Evolutionary conservation across 2,113 vertebrate genomes (phyloP).

Genomic region (Aleadryas rufinucha): DNA sequence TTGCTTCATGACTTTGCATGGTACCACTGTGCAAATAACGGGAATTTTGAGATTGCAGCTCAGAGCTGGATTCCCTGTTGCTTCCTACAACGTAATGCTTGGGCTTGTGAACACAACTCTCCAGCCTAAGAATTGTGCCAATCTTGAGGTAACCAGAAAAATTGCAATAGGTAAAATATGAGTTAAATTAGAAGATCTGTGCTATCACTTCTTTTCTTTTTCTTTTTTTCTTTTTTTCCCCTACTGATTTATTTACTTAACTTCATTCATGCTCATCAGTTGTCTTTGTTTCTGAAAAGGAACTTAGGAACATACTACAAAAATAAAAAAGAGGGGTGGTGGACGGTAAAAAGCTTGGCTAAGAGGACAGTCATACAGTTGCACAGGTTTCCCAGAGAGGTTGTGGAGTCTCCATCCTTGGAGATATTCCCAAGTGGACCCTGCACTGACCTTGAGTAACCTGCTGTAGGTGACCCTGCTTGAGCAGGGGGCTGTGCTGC

Average conservation of each 20-base stretch:
- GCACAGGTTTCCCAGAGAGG: neutral
- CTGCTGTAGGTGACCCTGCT: neutral
- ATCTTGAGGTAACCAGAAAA: neutral
- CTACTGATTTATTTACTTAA: neutral
- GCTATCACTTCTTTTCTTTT: neutral
- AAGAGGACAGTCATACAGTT: neutral
- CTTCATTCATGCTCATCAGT: fast-evolving
- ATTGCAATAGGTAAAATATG: neutral
- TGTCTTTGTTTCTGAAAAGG: neutral
- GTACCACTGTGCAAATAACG: fast-evolving
- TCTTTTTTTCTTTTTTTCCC: neutral
- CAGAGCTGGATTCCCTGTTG: neutral
- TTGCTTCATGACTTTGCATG: neutral
- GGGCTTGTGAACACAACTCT: neutral
- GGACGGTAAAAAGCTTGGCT: neutral
- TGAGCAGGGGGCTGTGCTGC: neutral
- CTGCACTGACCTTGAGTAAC: fast-evolving
- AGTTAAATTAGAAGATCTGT: neutral
- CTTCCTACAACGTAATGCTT: neutral
- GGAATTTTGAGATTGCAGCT: neutral
- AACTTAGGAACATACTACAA: neutral
- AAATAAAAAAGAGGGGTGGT: fast-evolving
- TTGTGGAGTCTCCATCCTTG: neutral
- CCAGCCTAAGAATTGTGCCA: neutral
- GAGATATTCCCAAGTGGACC: neutral